Conservation (phyloP, 2,113 vertebrate species). For the Cyanocitta stelleri region DNA sequence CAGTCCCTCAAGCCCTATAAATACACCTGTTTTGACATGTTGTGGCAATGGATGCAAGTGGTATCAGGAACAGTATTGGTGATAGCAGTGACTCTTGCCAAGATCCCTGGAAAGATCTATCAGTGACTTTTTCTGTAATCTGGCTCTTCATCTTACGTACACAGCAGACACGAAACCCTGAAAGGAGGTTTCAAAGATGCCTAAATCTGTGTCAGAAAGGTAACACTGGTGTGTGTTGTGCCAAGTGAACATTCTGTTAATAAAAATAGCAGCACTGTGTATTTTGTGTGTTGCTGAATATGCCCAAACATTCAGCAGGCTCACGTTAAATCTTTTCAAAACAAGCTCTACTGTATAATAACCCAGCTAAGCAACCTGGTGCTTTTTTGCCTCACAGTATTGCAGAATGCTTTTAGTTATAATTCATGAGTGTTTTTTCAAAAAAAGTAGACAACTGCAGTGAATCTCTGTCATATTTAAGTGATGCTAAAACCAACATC, state of each 20-base stretch:
- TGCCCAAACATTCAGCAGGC: background rate
- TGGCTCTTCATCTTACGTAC: background rate
- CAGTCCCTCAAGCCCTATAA: constrained; percentile 23
- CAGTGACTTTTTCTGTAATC: background rate
- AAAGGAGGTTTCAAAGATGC: background rate
- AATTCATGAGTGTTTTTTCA: background rate
- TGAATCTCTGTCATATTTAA: background rate
- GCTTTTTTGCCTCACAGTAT: background rate
- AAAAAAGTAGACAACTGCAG: background rate
- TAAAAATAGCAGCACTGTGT: background rate
- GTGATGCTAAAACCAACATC: background rate
- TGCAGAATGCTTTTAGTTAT: background rate
- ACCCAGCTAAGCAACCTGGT: background rate
- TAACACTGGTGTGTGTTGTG: background rate
- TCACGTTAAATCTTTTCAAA: background rate
- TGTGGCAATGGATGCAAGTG: background rate
- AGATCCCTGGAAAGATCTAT: constrained; percentile 9
- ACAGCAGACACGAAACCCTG: background rate
- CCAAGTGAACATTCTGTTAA: background rate
- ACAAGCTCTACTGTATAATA: background rate
- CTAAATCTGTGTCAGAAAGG: background rate
- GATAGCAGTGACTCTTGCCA: background rate
- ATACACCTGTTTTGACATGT: constrained; percentile 46
- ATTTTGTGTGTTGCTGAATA: background rate
- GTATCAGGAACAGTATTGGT: background rate